Conservation (phyloP, 2,888 invertebrate species). For the Mechanitis mazaeus region DNA sequence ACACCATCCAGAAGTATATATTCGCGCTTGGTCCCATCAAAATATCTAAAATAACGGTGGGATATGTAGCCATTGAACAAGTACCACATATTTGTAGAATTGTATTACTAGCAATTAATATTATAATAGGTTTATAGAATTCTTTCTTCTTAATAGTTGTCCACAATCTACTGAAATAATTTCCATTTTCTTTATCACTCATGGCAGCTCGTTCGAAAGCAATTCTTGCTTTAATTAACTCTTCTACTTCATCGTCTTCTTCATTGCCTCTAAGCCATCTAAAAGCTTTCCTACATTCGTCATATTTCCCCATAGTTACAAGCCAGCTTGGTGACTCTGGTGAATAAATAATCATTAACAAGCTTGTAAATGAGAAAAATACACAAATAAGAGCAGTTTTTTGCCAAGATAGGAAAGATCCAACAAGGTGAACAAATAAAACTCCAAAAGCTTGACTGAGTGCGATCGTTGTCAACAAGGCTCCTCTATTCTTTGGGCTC, state of each 20-base stretch:
- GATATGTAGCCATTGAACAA: constrained; percentile 81
- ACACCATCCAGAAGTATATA: constrained; percentile 79
- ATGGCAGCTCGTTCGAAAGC: constrained; percentile 35
- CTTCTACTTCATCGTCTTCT: constrained; percentile 56
- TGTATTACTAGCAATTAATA: constrained; percentile 77
- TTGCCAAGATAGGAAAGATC: constrained; percentile 76
- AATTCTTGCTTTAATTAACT: constrained; percentile 48
- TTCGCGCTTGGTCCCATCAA: constrained; percentile 76
- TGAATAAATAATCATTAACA: constrained; percentile 51
- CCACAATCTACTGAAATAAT: constrained; percentile 22
- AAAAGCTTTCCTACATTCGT: constrained; percentile 74
- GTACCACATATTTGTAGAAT: constrained; percentile 81
- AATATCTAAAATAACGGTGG: constrained; percentile 76
- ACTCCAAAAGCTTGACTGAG: constrained; percentile 78
- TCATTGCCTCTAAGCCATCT: constrained; percentile 75
- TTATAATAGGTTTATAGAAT: constrained; percentile 74
- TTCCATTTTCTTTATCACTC: constrained; percentile 28
- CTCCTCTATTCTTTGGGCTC: constrained; percentile 78
- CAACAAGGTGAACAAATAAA: constrained; percentile 77
- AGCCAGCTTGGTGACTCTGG: constrained; percentile 83
- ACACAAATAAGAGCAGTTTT: constrained; percentile 68
- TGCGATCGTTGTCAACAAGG: constrained; percentile 76
- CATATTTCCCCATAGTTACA: constrained; percentile 67
- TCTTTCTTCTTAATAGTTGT: constrained; percentile 52
- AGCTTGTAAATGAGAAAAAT: constrained; percentile 59